Evolutionary conservation across 1,140 invertebrate species (phyloP), one percentile per base, ranked within the genome.

Genomic region (Amphibalanus amphitrite): DNA sequence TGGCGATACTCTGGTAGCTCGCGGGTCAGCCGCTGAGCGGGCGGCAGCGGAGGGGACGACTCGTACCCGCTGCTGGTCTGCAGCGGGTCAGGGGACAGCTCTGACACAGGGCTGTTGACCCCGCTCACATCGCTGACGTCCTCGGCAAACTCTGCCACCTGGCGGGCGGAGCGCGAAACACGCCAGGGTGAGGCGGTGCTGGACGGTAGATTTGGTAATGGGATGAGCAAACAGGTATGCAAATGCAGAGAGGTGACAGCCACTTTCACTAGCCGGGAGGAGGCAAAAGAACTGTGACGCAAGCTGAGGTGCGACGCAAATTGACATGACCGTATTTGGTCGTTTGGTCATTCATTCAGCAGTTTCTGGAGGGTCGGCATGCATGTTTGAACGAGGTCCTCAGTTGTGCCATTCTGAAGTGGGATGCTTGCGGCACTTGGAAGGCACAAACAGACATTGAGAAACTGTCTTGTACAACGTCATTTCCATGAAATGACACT

Each of bases 1-100:
- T 83, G 79, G 29, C 79, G 76, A 71, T 77, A 82, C 73, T 83
- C 83, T n/a, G 79, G 79, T 33, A 82, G 74, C 68, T 82, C 79
- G 74, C 82, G 79, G 23, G 77, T 77, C 70, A 77, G 72, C 69
- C 72, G 69, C 25, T 72, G 70, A 26, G 70, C 71, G 17, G 74
- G 74, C 17, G 70, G 68, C 23, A 73, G 72, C 40, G 67, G 64
- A 23, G 71, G 40, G 23, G 47, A 59, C 67, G 40, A 67, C 59
- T 71, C 70, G 40, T 67, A 65, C 26, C 70, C 47, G 47, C 47
- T 67, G 70, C 68, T 26, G 20, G 70, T 4, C 33, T 28, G 70
- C 68, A 30, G 29, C 8, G 65, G 29, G 47, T 4, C 26, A 25
- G 26, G 68, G 67, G 0, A 33, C 30, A 33, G 70, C 69, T 38